Conservation (phyloP, 2,888 invertebrate genomes). For the Zaprionus bogoriensis region DNA sequence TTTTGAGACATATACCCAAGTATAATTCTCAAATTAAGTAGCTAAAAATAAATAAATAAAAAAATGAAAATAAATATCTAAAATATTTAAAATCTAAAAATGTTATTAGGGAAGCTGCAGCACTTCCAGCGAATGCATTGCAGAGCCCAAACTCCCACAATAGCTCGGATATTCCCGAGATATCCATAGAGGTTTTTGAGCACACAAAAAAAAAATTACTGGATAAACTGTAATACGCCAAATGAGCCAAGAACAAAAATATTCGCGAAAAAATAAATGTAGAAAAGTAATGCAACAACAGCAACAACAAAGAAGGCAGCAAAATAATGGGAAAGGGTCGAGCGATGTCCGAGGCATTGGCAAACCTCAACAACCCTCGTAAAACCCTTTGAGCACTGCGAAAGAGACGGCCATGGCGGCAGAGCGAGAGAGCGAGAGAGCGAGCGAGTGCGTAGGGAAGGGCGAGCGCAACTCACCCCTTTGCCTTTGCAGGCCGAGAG, state of each 20-base stretch:
- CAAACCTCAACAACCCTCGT: conserved; percentile 58
- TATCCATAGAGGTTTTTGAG: no score
- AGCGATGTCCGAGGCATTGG: conserved; percentile 13
- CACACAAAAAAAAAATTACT: conserved; percentile 3
- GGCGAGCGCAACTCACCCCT: conserved; percentile 41
- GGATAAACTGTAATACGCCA: conserved; percentile 3
- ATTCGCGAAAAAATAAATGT: conserved; percentile 68
- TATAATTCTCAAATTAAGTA: no score
- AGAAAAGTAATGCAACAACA: conserved; percentile 40
- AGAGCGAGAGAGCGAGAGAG: background rate
- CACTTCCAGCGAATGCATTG: no score
- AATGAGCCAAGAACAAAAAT: conserved; percentile 30
- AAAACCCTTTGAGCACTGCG: conserved; percentile 65
- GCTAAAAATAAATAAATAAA: no score
- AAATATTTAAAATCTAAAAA: no score
- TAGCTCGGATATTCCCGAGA: background rate
- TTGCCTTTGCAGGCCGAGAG: no score
- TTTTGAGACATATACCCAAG: background rate
- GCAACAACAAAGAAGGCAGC: background rate
- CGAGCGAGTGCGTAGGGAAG: background rate
- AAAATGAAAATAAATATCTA: no score
- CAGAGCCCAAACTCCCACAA: no score
- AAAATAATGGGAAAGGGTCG: conserved; percentile 16
- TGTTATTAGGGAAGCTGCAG: no score
- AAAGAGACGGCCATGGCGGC: background rate